Base-by-base conservation (phyloP, 2,797 vertebrate genomes). In the Sparus aurata region DNA sequence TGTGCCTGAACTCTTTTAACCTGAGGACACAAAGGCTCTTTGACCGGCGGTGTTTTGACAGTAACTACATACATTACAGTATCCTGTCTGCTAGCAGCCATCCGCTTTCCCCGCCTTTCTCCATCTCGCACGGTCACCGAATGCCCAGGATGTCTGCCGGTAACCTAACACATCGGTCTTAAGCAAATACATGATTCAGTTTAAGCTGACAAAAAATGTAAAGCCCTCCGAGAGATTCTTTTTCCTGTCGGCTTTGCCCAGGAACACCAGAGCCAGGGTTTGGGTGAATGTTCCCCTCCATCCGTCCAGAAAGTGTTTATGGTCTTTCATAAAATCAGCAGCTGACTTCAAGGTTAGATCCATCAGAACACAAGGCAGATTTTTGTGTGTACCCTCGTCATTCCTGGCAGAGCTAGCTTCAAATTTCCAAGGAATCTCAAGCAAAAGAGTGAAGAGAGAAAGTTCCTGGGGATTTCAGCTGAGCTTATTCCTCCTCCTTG, bases 21-120 rank as follows among this genome's bases (percentile, higher is more conserved):
- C 77, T 73, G 63, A 71, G 70, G 73, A 90, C 90, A 94, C 90
- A 94, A 94, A 91, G 88, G 59, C 76, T 88, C 92, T 91, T 94
- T 94, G 89, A 93, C 79, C 74, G 79, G 82, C 43, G 34, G 50
- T 92, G 87, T 95, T 95, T 93, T 90, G 82, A 93, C 77, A 79
- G 93, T 87, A 91, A 94, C 86, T 74, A 82, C 85, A 92, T 83
- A 88, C 85, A 67, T 78, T 89, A 85, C 57, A 63, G 78, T 80
- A 87, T 88, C 77, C 88, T 86, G 78, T 87, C 85, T 78, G 73
- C 67, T 83, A 61, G 66, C n/a, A 71, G 43, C n/a, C 22, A 67
- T 75, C 30, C 6, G 59, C 76, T 74, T 79, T 70, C 55, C 59
- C 49, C 52, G 62, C 34, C 23, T 84, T 83, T 82, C 65, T 68